Percentiles rank a stretch among this genome's conserved stretches.
Conservation (phyloP, 1,140 invertebrate species). For the Ips nitidus region DNA sequence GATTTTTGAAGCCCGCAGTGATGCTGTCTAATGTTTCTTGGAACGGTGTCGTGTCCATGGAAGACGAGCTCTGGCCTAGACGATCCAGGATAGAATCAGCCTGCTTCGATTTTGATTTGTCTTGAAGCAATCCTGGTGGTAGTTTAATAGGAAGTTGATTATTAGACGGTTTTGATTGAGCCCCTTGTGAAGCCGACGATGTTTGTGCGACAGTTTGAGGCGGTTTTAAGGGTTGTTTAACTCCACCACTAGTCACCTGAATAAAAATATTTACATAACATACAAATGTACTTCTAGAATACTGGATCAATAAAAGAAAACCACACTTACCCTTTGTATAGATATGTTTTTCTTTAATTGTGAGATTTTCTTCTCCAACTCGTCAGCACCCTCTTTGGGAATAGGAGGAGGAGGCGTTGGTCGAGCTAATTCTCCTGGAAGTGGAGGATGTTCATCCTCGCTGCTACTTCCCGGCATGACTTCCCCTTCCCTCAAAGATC, state of each 20-base stretch:
- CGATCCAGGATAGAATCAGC: conserved; percentile 42
- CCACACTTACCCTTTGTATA: conserved; percentile 39
- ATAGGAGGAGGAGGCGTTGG: neutral
- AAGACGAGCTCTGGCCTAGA: conserved; percentile 44
- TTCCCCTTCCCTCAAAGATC: conserved; percentile 9
- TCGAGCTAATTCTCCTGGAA: neutral
- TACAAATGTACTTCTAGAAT: conserved; percentile 6
- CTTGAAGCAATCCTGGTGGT: neutral
- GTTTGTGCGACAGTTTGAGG: neutral
- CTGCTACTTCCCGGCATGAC: conserved; percentile 29
- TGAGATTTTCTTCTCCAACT: conserved; percentile 40
- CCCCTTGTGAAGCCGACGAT: conserved; percentile 1
- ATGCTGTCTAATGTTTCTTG: conserved; percentile 51
- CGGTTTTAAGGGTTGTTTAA: conserved; percentile 24
- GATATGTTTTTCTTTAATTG: conserved; percentile 45
- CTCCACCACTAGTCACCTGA: conserved; percentile 24
- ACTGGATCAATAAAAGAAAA: neutral
- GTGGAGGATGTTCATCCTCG: conserved; percentile 35
- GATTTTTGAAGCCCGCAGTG: conserved; percentile 37
- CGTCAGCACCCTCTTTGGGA: conserved; percentile 27
- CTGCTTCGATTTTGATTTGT: conserved; percentile 27
- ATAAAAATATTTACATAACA: neutral
- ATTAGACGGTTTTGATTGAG: conserved; percentile 5
- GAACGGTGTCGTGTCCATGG: conserved; percentile 45
- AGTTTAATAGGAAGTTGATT: neutral